These are phyloP conservation scores for Otocyon megalotis DNA, from an alignment of 2,113 vertebrate genomes.

Conservation along the genomic window DNA sequence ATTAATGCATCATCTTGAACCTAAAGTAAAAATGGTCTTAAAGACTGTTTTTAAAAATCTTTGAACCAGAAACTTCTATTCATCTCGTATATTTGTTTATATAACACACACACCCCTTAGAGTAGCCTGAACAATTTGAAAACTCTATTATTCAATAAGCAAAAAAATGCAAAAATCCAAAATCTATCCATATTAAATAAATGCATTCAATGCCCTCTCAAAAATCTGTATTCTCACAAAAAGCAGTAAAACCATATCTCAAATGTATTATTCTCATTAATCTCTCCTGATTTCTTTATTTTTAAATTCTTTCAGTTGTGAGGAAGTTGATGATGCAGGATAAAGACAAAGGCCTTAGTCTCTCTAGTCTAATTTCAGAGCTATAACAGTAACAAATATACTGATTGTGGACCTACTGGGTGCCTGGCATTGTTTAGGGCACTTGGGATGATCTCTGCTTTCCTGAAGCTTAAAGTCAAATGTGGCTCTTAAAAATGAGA, in stretches of 20 bases:
- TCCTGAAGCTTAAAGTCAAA: not conserved
- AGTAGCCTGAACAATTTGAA: not conserved
- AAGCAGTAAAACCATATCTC: not conserved
- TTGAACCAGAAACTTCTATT: slow-evolving; percentile 28
- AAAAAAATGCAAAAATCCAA: not conserved
- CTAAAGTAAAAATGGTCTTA: not conserved
- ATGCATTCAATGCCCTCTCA: not conserved
- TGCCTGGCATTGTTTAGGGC: not conserved
- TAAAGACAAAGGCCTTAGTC: not conserved
- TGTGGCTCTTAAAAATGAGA: not conserved
- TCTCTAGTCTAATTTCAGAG: not conserved
- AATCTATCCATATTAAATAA: not conserved
- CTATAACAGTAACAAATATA: not conserved
- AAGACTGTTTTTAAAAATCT: not conserved
- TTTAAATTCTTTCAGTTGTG: too few relatives aligned
- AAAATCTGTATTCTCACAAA: not conserved
- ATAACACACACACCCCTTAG: not conserved
- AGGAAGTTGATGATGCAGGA: too few relatives aligned
- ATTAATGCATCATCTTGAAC: not conserved
- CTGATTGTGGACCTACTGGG: not conserved
- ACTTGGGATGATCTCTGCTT: not conserved
- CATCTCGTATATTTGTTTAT: not conserved
- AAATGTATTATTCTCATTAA: not conserved
- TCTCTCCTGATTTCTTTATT: not conserved
- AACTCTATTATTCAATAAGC: not conserved